phyloP scores from a whole-genome alignment of 2,113 vertebrate genomes.

The Gorsachius goisagi region DNA sequence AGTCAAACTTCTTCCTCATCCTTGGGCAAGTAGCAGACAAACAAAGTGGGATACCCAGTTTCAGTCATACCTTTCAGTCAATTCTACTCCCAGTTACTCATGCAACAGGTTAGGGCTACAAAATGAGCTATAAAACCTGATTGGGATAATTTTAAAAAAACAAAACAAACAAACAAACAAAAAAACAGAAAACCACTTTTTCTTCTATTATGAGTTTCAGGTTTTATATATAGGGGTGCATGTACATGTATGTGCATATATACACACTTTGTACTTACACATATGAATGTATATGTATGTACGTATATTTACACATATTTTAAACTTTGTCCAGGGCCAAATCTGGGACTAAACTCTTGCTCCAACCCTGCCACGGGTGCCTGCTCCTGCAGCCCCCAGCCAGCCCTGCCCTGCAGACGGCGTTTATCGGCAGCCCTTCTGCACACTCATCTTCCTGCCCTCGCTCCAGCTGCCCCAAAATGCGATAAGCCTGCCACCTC shows the following conservation, averaged over 20 bases:
- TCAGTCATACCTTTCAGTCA: neutral
- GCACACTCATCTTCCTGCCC: conserved; percentile 17
- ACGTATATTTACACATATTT: neutral
- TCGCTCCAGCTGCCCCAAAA: neutral
- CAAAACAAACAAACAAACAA: no score
- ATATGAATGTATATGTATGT: no score
- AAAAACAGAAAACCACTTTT: fast-evolving
- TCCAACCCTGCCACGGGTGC: neutral
- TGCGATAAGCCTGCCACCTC: conserved; percentile 69
- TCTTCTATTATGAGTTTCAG: neutral
- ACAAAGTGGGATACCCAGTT: neutral
- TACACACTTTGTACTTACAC: fast-evolving
- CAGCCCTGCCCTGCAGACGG: neutral
- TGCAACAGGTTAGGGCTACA: neutral
- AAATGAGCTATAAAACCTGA: neutral
- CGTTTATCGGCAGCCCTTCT: conserved; percentile 22
- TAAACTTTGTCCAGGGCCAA: neutral
- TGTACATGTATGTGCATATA: fast-evolving
- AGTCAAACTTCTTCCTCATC: neutral
- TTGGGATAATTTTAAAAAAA: neutral
- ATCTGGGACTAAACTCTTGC: neutral
- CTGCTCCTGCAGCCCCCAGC: neutral
- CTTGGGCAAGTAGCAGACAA: neutral
- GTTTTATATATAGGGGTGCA: fast-evolving
- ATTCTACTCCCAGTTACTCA: neutral